These are phyloP conservation scores for Maniola jurtina DNA, from an alignment of 1,140 invertebrate genomes.

Conservation along the genomic window DNA sequence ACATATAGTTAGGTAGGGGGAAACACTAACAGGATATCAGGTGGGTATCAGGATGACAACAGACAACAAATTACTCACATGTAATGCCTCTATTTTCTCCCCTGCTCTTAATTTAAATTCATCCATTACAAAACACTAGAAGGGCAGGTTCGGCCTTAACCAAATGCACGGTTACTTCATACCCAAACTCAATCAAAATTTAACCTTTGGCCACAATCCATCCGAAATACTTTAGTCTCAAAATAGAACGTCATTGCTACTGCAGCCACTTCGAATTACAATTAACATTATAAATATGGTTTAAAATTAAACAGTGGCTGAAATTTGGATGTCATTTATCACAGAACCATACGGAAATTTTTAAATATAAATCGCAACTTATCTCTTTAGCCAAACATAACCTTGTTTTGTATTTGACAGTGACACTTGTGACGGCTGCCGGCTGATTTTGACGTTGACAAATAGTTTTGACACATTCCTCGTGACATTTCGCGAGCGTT, in stretches of 20 bases:
- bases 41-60: neutral
- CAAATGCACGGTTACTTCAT: constrained; percentile 53
- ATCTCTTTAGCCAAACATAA: constrained; percentile 4
- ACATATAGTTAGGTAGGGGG: neutral
- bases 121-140: constrained; percentile 52
- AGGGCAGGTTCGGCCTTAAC: constrained; percentile 40
- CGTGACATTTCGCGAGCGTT: too few relatives aligned
- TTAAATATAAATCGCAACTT: neutral
- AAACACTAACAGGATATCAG: too few relatives aligned
- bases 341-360: constrained; percentile 19
- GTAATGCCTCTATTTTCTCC: constrained; percentile 64
- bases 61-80: constrained; percentile 49
- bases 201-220: constrained; percentile 73
- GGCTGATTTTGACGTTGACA: neutral
- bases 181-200: constrained; percentile 55
- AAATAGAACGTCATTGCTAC: constrained; percentile 64
- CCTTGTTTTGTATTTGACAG: constrained; percentile 7
- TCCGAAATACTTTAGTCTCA: constrained; percentile 58
- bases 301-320: constrained; percentile 14
- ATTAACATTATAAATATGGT: constrained; percentile 19
- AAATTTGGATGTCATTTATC: constrained; percentile 23
- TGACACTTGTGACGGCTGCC: neutral
- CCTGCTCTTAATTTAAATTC: constrained; percentile 65
- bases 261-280: constrained; percentile 2
- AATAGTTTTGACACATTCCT: neutral